Percentiles rank a stretch among this genome's conserved stretches.
Evolutionary conservation across 2,888 invertebrate genomes (phyloP).

Genomic region (Hirtodrosophila alboralis): DNA sequence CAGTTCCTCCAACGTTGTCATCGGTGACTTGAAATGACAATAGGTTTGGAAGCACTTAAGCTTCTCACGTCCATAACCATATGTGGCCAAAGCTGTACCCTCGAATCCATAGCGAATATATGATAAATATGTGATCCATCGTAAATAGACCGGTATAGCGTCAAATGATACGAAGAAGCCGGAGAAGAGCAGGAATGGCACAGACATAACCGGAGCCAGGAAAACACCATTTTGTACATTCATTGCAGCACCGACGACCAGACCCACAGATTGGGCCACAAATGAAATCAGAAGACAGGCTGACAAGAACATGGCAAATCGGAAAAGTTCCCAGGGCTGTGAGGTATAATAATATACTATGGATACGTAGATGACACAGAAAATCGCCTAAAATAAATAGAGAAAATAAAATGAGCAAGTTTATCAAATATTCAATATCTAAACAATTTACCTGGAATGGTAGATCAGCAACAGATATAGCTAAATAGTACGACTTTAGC

Average conservation of each 20-base stretch:
- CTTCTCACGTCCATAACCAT: slow-evolving; percentile 92
- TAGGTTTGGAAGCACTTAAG: slow-evolving; percentile 92
- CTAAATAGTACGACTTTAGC: slow-evolving; percentile 95
- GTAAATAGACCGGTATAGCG: slow-evolving; percentile 96
- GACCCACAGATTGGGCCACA: slow-evolving; percentile 97
- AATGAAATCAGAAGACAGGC: slow-evolving; percentile 96
- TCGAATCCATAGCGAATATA: slow-evolving; percentile 98
- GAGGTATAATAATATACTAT: slow-evolving; percentile 97
- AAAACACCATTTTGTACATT: slow-evolving; percentile 98
- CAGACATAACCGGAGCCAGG: slow-evolving; percentile 97
- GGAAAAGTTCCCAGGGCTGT: slow-evolving; percentile 92
- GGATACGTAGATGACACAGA: slow-evolving; percentile 95
- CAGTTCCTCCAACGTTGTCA: slow-evolving; percentile 92
- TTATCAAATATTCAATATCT: background rate
- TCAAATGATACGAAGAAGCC: slow-evolving; percentile 99
- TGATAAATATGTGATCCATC: slow-evolving; percentile 97
- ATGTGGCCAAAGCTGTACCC: slow-evolving; percentile 96
- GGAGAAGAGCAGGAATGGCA: slow-evolving; percentile 97
- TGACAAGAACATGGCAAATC: slow-evolving; percentile 94
- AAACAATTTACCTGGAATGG: slow-evolving; percentile 94
- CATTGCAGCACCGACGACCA: slow-evolving; percentile 98
- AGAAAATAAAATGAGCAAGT: slow-evolving; percentile 4
- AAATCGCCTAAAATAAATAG: slow-evolving; percentile 90
- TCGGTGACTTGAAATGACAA: slow-evolving; percentile 94
- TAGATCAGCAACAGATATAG: slow-evolving; percentile 97